A percentile compares a stretch with the other conserved stretches of the same genome.
Evolutionary conservation across 2,888 invertebrate genomes (phyloP).

Genomic region (Ormyrus labotus): DNA sequence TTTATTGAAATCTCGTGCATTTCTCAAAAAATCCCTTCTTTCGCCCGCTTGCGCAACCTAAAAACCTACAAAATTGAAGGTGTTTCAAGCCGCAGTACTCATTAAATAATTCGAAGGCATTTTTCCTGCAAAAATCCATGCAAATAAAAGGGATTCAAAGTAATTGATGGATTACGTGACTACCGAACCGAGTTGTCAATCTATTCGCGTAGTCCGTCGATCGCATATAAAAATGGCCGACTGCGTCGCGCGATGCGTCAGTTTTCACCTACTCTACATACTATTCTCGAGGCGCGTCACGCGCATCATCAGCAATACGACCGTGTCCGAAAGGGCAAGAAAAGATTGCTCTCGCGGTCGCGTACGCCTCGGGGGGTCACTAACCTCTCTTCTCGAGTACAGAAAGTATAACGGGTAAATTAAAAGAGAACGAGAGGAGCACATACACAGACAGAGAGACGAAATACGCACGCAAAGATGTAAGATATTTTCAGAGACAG

Average conservation of each 20-base stretch:
- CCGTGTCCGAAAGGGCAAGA: constrained; percentile 3
- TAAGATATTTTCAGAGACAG: neutral
- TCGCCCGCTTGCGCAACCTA: neutral
- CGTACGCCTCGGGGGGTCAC: neutral
- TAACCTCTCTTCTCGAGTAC: constrained; percentile 19
- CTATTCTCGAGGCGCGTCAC: constrained; percentile 30
- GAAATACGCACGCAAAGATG: neutral
- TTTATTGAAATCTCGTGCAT: neutral
- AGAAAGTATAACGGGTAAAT: constrained; percentile 27
- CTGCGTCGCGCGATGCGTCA: constrained; percentile 50
- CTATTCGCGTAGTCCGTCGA: constrained; percentile 54
- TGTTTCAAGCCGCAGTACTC: no score
- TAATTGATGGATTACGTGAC: constrained; percentile 40
- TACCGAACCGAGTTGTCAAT: constrained; percentile 40
- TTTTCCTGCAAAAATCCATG: neutral
- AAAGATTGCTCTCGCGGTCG: constrained; percentile 8
- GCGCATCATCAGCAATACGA: neutral
- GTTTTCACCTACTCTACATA: constrained; percentile 37
- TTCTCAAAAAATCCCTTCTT: neutral
- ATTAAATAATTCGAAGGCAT: neutral
- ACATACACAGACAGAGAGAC: neutral
- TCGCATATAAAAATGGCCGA: constrained; percentile 57
- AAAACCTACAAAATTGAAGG: neutral
- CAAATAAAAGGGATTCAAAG: no score
- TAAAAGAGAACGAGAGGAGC: neutral